Percentiles rank a stretch among this genome's conserved stretches.
Evolutionary conservation across 2,888 invertebrate species (phyloP).

Genomic region (Drosophila anomalata): DNA sequence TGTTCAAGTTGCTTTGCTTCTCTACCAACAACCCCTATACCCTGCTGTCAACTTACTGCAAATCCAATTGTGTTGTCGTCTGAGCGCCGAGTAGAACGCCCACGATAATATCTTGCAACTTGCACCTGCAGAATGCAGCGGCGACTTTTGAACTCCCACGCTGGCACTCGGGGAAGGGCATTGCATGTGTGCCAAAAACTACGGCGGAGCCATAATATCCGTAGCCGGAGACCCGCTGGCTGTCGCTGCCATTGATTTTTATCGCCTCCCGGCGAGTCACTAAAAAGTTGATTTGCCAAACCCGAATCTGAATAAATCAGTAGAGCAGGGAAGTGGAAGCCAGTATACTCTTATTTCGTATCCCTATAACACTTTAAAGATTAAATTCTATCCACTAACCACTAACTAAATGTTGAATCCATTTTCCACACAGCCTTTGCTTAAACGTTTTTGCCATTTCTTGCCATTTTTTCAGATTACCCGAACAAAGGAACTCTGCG

Average conservation of each 20-base stretch:
- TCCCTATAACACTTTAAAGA: not conserved
- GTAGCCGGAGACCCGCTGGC: conserved; percentile 28
- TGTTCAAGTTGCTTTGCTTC: conserved; percentile 34
- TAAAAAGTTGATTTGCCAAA: conserved; percentile 45
- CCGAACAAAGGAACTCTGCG: conserved; percentile 8
- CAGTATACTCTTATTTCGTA: conserved; percentile 8
- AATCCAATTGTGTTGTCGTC: conserved; percentile 53
- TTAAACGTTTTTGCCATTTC: conserved; percentile 1
- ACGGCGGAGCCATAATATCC: conserved; percentile 25
- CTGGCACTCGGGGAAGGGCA: conserved; percentile 7
- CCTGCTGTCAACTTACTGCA: conserved; percentile 13
- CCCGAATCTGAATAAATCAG: conserved; percentile 31
- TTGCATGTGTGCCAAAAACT: conserved; percentile 52
- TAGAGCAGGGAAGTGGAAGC: not conserved
- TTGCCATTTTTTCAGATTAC: not conserved
- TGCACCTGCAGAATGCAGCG: conserved; percentile 54
- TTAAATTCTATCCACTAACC: not conserved
- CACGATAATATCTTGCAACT: conserved; percentile 59
- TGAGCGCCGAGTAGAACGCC: conserved; percentile 54
- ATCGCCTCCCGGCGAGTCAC: conserved; percentile 38
- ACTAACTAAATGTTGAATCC: not conserved
- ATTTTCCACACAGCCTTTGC: not conserved
- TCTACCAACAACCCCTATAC: not conserved
- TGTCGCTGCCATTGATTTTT: conserved; percentile 72
- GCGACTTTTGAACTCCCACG: conserved; percentile 42